Conservation (phyloP, 2,888 invertebrate species). For the Gerris lacustris region DNA sequence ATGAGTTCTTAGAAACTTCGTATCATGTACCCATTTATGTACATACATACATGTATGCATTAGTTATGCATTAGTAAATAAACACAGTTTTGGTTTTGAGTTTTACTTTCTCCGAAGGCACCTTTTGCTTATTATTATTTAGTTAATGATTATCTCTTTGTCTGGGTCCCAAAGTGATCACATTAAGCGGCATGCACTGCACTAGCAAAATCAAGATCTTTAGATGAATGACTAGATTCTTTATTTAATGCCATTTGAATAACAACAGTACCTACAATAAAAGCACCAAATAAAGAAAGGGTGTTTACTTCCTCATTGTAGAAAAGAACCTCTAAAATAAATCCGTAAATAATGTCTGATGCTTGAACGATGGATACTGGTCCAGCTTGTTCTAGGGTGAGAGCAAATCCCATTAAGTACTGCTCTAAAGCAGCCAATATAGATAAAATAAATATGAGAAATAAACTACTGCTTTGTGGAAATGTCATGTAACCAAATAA, state of each 20-base stretch:
- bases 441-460: slow-evolving; percentile 11
- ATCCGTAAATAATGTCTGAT: slow-evolving; percentile 22
- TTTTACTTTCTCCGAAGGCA: too few relatives aligned
- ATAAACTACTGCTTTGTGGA: neutral
- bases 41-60: too few relatives aligned
- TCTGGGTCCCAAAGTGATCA: too few relatives aligned
- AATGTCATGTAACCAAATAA: neutral
- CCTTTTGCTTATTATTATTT: too few relatives aligned
- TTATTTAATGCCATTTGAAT: slow-evolving; percentile 13
- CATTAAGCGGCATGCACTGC: too few relatives aligned
- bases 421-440: slow-evolving; percentile 17
- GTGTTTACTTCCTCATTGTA: slow-evolving; percentile 17
- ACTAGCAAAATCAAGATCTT: too few relatives aligned
- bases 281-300: slow-evolving; percentile 16
- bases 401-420: slow-evolving; percentile 20
- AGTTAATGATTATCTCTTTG: too few relatives aligned
- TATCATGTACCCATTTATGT: too few relatives aligned
- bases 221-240: neutral
- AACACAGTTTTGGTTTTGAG: too few relatives aligned
- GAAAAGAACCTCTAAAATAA: slow-evolving; percentile 20
- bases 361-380: slow-evolving; percentile 22
- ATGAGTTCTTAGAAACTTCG: too few relatives aligned
- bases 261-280: slow-evolving; percentile 16
- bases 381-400: slow-evolving; percentile 21
- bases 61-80: too few relatives aligned